Conservation (phyloP, 1,140 invertebrate genomes). For the Drosophila kanapiae region DNA sequence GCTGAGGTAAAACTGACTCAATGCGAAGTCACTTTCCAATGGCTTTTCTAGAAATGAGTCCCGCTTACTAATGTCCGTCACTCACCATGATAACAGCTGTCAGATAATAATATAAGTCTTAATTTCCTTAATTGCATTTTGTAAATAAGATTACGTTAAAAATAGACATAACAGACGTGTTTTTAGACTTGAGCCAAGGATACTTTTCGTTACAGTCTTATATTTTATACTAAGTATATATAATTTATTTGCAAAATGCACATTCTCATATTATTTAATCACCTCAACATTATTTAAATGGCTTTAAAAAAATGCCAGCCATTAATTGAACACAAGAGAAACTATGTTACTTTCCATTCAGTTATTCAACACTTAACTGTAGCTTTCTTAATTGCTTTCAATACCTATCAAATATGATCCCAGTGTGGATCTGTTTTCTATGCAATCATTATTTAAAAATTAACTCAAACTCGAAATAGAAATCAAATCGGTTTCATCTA, state of each 20-base stretch:
- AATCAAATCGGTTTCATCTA: neutral
- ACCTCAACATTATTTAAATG: too few species aligned
- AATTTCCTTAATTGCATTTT: constrained; percentile 11
- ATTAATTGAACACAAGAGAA: too few species aligned
- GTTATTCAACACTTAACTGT: too few species aligned
- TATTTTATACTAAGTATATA: too few species aligned
- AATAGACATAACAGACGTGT: neutral
- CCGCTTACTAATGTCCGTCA: neutral
- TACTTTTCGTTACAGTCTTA: too few species aligned
- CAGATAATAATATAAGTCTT: neutral
- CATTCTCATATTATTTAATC: too few species aligned
- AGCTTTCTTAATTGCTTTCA: too few species aligned
- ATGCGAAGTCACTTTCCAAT: neutral
- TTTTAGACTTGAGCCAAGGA: too few species aligned
- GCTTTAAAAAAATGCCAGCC: too few species aligned
- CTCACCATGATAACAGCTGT: neutral
- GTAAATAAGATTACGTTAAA: neutral
- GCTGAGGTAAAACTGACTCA: constrained; percentile 5
- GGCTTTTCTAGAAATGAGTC: neutral
- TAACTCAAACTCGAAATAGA: neutral
- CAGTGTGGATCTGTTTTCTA: neutral
- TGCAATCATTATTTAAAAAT: neutral
- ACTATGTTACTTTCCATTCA: too few species aligned
- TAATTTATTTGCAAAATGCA: too few species aligned
- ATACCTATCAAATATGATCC: too few species aligned